phyloP scores from a whole-genome alignment of 2,888 invertebrate genomes.

The Leistus spinibarbis region DNA sequence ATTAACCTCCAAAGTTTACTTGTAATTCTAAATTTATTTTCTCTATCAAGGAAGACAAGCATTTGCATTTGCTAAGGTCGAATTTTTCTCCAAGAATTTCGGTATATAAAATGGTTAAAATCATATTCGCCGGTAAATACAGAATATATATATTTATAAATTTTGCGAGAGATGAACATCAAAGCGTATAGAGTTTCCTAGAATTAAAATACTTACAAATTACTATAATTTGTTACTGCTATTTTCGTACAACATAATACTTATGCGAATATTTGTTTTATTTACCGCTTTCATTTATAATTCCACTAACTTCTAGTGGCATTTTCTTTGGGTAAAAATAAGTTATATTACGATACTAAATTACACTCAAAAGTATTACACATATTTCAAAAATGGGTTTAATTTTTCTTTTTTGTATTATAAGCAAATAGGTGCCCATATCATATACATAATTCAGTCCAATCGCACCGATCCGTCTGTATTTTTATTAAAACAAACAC shows the following conservation, averaged over 20 bases:
- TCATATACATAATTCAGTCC: too few species aligned
- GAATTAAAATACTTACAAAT: constrained; percentile 35
- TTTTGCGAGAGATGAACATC: not conserved
- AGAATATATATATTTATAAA: not conserved
- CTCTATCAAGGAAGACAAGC: not conserved
- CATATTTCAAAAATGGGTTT: too few species aligned
- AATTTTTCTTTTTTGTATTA: too few species aligned
- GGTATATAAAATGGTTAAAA: not conserved
- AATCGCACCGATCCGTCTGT: too few species aligned
- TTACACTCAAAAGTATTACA: too few species aligned
- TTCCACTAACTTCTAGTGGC: not conserved
- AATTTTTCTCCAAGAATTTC: not conserved
- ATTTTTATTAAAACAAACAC: too few species aligned
- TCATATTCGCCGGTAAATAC: not conserved
- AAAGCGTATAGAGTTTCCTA: constrained; percentile 8
- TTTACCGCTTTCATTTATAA: not conserved
- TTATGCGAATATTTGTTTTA: not conserved
- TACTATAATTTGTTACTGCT: constrained; percentile 26
- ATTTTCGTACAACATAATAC: not conserved
- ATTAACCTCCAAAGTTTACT: not conserved
- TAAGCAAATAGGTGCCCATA: too few species aligned
- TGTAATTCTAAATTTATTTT: constrained; percentile 1
- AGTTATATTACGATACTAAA: not conserved
- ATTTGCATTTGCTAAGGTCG: not conserved
- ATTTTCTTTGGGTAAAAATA: not conserved